Evolutionary conservation across 2,113 vertebrate species (phyloP), one percentile per base, ranked within the genome.

Genomic region (Corythaixoides concolor): DNA sequence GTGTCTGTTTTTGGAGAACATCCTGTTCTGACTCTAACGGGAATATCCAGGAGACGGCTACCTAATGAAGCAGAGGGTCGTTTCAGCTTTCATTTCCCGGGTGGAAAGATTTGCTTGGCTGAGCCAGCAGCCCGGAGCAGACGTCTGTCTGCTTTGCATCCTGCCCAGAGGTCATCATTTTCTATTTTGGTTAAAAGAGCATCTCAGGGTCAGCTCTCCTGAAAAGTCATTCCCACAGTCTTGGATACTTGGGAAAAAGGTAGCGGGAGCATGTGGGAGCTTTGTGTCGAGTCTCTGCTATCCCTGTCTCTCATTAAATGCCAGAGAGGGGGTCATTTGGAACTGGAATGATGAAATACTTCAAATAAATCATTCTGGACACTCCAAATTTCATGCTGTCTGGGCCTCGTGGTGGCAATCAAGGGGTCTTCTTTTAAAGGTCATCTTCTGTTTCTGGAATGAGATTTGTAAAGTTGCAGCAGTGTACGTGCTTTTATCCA

Each of bases 11-110:
- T 58, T 32, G n/a, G 55, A 85, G 84, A 82, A 93, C 77, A 73
- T 91, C 94, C 84, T 85, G 77, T 91, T 66, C 84, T 85, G 80
- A 75, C 49, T 94, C 56, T 49, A 75, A 11, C 2, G 20, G 53
- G 70, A 95, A 87, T 91, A 89, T 78, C 84, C 77, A 89, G 73
- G 59, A 50, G 56, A 85, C 63, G 64, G 39, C 84, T 93, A 89
- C 77, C 89, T 96, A 60, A 91, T 3, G 30, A 32, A 47, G 33
- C 7, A 14, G 60, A 12, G n/a, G 14, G 5, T 74, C 1, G 3
- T 73, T 94, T 96, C 80, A 49, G 66, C 74, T 93, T 93, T 87
- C 81, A 62, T 94, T 96, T 96, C 95, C 94, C 93, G 93, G 96
- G 95, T 95, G 94, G 93, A 94, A 95, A 76, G 93, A 89, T 82